Percentiles rank a stretch among this genome's conserved stretches.
Evolutionary conservation across 2,888 invertebrate species (phyloP).

Genomic region (Mythimna lalbum): DNA sequence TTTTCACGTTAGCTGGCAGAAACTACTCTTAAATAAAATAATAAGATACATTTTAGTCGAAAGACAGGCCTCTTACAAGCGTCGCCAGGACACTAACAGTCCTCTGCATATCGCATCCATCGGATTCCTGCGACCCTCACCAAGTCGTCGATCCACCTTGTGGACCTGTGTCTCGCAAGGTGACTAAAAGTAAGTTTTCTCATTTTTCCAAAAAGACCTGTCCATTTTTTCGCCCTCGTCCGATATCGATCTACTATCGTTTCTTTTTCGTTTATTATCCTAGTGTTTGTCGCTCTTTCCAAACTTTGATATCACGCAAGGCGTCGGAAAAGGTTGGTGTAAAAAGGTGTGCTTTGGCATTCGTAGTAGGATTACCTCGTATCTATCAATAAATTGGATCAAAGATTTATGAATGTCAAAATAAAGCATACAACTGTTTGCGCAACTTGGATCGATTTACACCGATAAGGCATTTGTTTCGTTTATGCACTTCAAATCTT

Average conservation of each 20-base stretch:
- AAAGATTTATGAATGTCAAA: background rate
- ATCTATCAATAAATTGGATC: background rate
- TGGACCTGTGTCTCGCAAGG: too few species aligned
- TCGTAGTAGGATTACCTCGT: too few species aligned
- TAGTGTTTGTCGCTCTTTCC: background rate
- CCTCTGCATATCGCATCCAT: too few species aligned
- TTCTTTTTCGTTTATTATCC: background rate
- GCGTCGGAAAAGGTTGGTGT: too few species aligned
- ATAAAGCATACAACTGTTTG: background rate
- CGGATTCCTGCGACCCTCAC: too few species aligned
- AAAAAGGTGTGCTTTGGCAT: too few species aligned
- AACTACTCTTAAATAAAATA: too few species aligned
- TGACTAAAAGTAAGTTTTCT: background rate
- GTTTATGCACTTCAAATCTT: conserved; percentile 8
- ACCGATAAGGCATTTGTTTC: conserved; percentile 15
- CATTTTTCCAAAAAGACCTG: background rate
- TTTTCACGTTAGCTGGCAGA: too few species aligned
- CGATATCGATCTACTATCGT: background rate
- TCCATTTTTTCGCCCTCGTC: background rate
- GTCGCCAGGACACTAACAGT: too few species aligned
- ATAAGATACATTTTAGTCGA: too few species aligned
- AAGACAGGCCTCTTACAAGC: too few species aligned
- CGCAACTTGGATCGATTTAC: background rate
- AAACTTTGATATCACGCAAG: conserved; percentile 9
- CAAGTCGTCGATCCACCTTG: background rate